phyloP scores from a whole-genome alignment of 2,888 invertebrate genomes.

The Xestia xanthographa region DNA sequence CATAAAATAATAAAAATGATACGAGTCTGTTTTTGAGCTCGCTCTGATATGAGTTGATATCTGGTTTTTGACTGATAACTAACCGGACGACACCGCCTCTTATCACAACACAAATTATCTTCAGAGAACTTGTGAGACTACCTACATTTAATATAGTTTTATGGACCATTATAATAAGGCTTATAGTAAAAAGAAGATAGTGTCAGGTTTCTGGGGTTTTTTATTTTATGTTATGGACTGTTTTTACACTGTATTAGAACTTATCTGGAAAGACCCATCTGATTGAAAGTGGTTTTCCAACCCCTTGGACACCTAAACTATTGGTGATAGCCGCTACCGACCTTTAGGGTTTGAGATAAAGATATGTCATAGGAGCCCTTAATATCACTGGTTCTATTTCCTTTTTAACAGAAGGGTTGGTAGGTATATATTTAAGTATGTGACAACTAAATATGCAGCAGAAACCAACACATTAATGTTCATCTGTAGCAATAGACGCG shows the following conservation, averaged over 20 bases:
- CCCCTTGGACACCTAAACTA: neutral
- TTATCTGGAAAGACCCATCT: slow-evolving; percentile 5
- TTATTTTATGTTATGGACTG: neutral
- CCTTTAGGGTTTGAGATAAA: slow-evolving; percentile 1
- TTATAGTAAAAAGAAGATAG: neutral
- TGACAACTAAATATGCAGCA: too few species aligned
- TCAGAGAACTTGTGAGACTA: slow-evolving; percentile 5
- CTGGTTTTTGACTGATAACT: slow-evolving; percentile 44
- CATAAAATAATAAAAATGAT: slow-evolving; percentile 24
- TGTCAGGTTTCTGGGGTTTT: slow-evolving; percentile 11
- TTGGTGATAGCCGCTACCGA: neutral
- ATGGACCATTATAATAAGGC: slow-evolving; percentile 10
- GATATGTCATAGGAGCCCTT: neutral
- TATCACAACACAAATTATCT: slow-evolving; percentile 44
- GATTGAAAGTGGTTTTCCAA: slow-evolving; percentile 14
- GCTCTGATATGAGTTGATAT: slow-evolving; percentile 21
- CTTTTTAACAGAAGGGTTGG: neutral
- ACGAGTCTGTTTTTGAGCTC: slow-evolving; percentile 12
- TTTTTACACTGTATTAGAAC: neutral
- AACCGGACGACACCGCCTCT: slow-evolving; percentile 22
- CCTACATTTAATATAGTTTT: slow-evolving; percentile 1
- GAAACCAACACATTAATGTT: too few species aligned
- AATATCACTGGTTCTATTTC: neutral
- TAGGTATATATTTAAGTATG: too few species aligned
- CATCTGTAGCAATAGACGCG: too few species aligned